These are phyloP conservation scores for Chanos chanos DNA, from an alignment of 2,797 vertebrate genomes.

Conservation along the genomic window DNA sequence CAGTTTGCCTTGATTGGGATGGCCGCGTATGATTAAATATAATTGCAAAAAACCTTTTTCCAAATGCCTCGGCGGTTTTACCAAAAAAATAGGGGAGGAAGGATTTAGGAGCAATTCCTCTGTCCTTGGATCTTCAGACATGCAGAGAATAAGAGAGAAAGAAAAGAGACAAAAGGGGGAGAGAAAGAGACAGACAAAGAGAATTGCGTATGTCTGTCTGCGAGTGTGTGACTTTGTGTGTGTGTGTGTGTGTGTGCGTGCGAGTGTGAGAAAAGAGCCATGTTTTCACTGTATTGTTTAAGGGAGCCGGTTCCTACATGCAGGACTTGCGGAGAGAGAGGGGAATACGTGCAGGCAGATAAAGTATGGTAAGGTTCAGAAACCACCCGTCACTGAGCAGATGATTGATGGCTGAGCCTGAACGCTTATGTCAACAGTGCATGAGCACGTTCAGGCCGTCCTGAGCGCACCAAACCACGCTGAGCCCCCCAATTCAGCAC, in stretches of 20 bases:
- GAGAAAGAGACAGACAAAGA: conserved; percentile 27
- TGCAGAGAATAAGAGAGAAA: conserved; percentile 11
- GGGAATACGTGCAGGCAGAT: conserved; percentile 62
- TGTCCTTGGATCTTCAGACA: conserved; percentile 28
- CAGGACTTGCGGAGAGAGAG: conserved; percentile 36
- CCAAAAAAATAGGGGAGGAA: conserved; percentile 55
- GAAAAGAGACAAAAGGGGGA: conserved; percentile 20
- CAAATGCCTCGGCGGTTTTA: conserved; percentile 65
- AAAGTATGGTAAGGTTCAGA: conserved; percentile 57
- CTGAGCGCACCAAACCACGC: conserved; percentile 38
- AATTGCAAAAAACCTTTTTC: conserved; percentile 73
- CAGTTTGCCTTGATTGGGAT: conserved; percentile 69
- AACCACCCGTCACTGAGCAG: conserved; percentile 62
- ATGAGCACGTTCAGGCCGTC: conserved; percentile 69
- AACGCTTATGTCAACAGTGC: conserved; percentile 78
- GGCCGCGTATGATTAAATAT: conserved; percentile 74
- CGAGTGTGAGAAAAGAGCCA: conserved; percentile 4
- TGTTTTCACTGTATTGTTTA: conserved; percentile 47
- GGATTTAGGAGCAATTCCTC: conserved; percentile 64
- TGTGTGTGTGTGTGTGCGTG: conserved; percentile 12
- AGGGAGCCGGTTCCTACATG: conserved; percentile 64
- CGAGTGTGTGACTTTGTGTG: conserved; percentile 16
- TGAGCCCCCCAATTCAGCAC: conserved; percentile 63
- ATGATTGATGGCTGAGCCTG: conserved; percentile 76
- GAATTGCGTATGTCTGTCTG: conserved; percentile 12